Base-by-base conservation (phyloP, 2,113 vertebrate species). In the Poeciliopsis turrubarensis region DNA sequence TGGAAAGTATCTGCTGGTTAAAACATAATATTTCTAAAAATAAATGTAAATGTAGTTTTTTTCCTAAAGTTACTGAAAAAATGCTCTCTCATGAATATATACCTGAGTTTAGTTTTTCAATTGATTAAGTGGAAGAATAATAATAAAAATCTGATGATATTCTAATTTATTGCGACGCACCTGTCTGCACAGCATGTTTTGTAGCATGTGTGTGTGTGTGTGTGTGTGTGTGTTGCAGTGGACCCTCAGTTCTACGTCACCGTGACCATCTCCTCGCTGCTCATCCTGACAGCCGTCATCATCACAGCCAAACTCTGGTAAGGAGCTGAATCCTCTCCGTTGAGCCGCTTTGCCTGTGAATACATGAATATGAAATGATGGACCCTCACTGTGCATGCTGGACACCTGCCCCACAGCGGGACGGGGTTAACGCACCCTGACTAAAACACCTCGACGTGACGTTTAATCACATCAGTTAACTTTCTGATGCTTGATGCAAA, bases 211-310 rank as follows among this genome's bases (percentile, higher is more conserved):
- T 91, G 60, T 86, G 41, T 91, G n/a, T 79, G 15, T 91, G 60
- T 86, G 41, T 91, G 29, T 88, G 65, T 87, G 79, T 91, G 75
- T 89, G 72, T 93, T 91, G 77, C 91, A 95, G 95, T 95, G 85
- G 95, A 95, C 91, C 95, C 95, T 85, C 95, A 95, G 92, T 95
- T 95, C 91, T 95, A 95, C 78, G 95, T 95, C 88, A 95, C 95
- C 31, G 93, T 95, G 89, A 95, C 92, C 87, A 95, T 95, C 90
- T 95, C 95, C 37, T 93, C 94, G 12, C 84, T 95, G 81, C 94
- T 95, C 86, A 93, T 95, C 88, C 78, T 95, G 81, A 93, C 91
- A 31, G 95, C 93, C 15, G 90, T 94, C 85, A 74, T 94, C 87
- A 94, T 95, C 69, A 93, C 93, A 72, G 94, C 94, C 80, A 95